These are phyloP conservation scores for Tautogolabrus adspersus DNA, from an alignment of 2,113 vertebrate genomes.

Conservation along the genomic window DNA sequence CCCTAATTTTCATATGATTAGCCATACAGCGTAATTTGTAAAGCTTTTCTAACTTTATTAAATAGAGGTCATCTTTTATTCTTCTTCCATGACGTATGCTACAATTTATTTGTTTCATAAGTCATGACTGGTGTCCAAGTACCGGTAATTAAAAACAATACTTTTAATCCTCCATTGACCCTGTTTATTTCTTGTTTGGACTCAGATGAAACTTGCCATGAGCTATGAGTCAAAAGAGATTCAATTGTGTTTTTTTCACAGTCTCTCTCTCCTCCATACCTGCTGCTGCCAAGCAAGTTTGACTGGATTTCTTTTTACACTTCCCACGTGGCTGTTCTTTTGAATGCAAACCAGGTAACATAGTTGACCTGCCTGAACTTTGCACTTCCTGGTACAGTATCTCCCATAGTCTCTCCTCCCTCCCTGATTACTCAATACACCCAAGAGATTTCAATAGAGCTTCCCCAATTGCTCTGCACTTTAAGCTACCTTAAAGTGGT, in stretches of 20 bases:
- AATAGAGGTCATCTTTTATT: neutral
- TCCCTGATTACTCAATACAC: slow-evolving; percentile 23
- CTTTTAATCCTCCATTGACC: neutral
- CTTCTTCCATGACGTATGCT: neutral
- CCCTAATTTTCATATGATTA: no score
- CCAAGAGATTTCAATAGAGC: slow-evolving; percentile 15
- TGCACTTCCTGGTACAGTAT: slow-evolving; percentile 67
- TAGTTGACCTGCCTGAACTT: slow-evolving; percentile 48
- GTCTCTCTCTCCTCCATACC: slow-evolving; percentile 3
- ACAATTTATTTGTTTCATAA: neutral
- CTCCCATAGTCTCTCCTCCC: slow-evolving; percentile 54
- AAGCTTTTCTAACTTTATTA: neutral
- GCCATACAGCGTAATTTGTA: no score
- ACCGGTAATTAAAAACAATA: neutral
- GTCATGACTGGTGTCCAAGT: neutral
- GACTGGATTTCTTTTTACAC: slow-evolving; percentile 57
- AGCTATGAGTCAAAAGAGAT: slow-evolving; percentile 40
- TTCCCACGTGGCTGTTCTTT: slow-evolving; percentile 17
- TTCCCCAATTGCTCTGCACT: neutral
- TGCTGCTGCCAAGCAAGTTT: slow-evolving; percentile 66
- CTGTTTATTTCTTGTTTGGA: neutral
- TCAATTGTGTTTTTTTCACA: slow-evolving; percentile 14
- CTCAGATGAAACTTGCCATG: slow-evolving; percentile 40
- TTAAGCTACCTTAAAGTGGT: neutral
- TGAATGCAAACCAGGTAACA: slow-evolving; percentile 44